These are phyloP conservation scores for Cheilosia vernalis DNA, from an alignment of 2,888 invertebrate genomes.

Conservation along the genomic window DNA sequence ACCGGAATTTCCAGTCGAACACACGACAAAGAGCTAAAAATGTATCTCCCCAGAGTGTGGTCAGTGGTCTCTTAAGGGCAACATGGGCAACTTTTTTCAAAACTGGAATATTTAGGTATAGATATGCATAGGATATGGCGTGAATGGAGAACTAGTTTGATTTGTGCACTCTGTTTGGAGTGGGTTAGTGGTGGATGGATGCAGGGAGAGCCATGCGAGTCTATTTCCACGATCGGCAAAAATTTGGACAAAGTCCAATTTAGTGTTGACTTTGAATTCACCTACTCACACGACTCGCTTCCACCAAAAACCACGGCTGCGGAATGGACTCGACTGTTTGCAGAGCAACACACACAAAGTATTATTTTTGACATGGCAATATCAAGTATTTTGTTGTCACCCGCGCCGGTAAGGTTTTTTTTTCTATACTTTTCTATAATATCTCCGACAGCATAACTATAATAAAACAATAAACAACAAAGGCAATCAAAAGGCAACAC, in stretches of 20 bases:
- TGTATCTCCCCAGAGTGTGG: slow-evolving; percentile 18
- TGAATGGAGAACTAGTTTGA: slow-evolving; percentile 33
- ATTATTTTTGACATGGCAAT: slow-evolving; percentile 45
- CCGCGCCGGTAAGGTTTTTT: slow-evolving; percentile 39
- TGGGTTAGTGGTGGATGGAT: slow-evolving; percentile 26
- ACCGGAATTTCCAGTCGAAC: slow-evolving; percentile 63
- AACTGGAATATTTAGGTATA: slow-evolving; percentile 15
- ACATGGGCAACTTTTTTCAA: slow-evolving; percentile 15
- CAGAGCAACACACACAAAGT: neutral
- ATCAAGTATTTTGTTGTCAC: slow-evolving; percentile 55
- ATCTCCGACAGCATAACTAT: slow-evolving; percentile 17
- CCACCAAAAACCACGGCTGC: neutral
- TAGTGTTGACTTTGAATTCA: slow-evolving; percentile 46
- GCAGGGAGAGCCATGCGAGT: slow-evolving; percentile 3
- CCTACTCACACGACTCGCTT: slow-evolving; percentile 8
- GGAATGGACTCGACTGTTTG: slow-evolving; percentile 21
- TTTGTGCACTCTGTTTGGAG: slow-evolving; percentile 14
- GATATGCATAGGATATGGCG: neutral
- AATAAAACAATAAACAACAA: slow-evolving; percentile 48
- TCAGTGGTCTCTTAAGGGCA: slow-evolving; percentile 53
- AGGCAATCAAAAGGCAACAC: slow-evolving; percentile 33
- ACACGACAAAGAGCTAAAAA: slow-evolving; percentile 24
- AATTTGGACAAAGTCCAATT: slow-evolving; percentile 10
- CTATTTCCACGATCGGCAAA: slow-evolving; percentile 12
- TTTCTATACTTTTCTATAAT: slow-evolving; percentile 22